Evolutionary conservation across 2,797 vertebrate genomes (phyloP).

Genomic region (Acanthis flammea): DNA sequence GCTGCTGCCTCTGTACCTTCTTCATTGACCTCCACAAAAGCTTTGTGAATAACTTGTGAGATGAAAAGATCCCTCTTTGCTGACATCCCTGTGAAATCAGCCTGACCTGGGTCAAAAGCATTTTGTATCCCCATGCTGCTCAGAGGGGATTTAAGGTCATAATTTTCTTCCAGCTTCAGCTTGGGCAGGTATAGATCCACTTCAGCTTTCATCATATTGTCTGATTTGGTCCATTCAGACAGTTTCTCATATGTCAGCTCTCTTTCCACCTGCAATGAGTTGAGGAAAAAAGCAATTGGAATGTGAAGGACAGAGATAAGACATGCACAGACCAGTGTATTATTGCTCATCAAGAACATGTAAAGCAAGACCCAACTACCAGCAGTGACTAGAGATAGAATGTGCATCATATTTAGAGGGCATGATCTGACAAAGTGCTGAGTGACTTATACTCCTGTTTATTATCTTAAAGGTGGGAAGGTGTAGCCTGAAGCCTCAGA

Average conservation of each 20-base stretch:
- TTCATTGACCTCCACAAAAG: conserved; percentile 88
- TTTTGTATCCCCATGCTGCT: conserved; percentile 84
- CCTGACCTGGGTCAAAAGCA: conserved; percentile 70
- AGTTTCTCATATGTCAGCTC: conserved; percentile 58
- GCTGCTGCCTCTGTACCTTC: conserved; percentile 87
- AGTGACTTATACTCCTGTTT: not conserved
- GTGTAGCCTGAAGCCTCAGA: not conserved
- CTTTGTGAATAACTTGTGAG: conserved; percentile 86
- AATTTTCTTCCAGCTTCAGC: conserved; percentile 82
- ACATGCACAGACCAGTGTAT: not conserved
- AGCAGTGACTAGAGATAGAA: not conserved
- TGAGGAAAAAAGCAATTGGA: not conserved
- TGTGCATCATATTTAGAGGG: rapidly evolving
- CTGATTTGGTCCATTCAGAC: conserved; percentile 79
- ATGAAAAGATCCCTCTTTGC: conserved; percentile 73
- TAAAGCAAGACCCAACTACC: not conserved
- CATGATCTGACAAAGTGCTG: not conserved
- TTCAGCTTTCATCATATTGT: conserved; percentile 75
- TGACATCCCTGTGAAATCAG: conserved; percentile 88
- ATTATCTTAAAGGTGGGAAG: not conserved
- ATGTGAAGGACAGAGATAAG: not conserved
- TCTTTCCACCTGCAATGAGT: conserved; percentile 60
- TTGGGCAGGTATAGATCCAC: conserved; percentile 81
- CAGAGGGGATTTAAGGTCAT: conserved; percentile 79
- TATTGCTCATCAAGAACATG: not conserved